Evolutionary conservation across 2,797 vertebrate species (phyloP).

Genomic region (Spea hammondii): DNA sequence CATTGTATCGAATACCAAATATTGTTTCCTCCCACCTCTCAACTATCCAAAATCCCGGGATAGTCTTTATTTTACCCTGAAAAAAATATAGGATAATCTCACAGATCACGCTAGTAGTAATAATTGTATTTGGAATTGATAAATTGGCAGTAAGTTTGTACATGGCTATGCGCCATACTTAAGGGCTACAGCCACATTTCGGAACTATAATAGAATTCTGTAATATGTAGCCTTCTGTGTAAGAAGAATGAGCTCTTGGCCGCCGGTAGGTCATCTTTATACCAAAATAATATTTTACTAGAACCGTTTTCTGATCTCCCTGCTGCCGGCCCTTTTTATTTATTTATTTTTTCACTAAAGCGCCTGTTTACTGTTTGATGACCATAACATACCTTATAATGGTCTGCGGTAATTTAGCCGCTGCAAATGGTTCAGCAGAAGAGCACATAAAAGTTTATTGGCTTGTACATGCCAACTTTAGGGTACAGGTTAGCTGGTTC

Average conservation of each 20-base stretch:
- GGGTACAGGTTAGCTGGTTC: constrained; percentile 66
- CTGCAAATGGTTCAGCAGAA: constrained; percentile 62
- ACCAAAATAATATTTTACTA: constrained; percentile 44
- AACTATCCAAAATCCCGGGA: too few species aligned
- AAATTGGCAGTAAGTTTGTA: too few species aligned
- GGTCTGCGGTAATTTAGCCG: constrained; percentile 66
- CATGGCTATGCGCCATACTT: too few species aligned
- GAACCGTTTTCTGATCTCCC: constrained; percentile 36
- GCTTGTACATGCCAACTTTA: constrained; percentile 63
- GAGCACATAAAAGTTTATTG: constrained; percentile 71
- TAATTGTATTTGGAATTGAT: too few species aligned
- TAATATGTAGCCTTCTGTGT: constrained; percentile 9
- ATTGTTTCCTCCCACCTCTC: too few species aligned
- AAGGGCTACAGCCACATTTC: too few species aligned
- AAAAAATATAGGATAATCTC: too few species aligned
- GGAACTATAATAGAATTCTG: too few species aligned
- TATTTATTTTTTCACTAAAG: constrained; percentile 27
- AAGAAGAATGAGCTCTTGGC: constrained; percentile 40
- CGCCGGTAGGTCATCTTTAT: constrained; percentile 18
- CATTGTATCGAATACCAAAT: too few species aligned
- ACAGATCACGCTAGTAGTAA: too few species aligned
- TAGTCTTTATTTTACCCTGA: too few species aligned
- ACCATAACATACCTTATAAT: constrained; percentile 58
- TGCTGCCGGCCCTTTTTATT: constrained; percentile 33
- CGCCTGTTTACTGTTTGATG: constrained; percentile 40